Conservation (phyloP, 2,113 vertebrate genomes). For the Rhinolophus sinicus region DNA sequence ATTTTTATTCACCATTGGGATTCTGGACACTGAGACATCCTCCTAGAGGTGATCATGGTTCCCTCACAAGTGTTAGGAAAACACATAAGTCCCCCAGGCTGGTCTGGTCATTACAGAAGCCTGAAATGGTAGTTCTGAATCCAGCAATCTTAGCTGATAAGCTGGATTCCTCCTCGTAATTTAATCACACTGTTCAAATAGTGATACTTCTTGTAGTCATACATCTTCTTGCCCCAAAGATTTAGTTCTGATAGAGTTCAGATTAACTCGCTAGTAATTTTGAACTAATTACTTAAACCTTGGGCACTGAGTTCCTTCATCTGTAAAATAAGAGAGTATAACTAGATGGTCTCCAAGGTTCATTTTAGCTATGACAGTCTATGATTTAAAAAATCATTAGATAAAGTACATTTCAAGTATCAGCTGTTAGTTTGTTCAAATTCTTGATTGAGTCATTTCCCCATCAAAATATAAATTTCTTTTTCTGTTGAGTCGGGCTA, state of each 20-base stretch:
- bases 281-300: neutral
- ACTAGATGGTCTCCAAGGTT: neutral
- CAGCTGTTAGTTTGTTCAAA: slow-evolving; percentile 17
- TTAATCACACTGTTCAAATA: neutral
- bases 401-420: slow-evolving; percentile 3
- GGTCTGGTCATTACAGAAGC: neutral
- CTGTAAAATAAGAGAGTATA: neutral
- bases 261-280: neutral
- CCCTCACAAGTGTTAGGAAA: neutral
- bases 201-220: neutral
- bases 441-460: slow-evolving; percentile 1
- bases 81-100: neutral
- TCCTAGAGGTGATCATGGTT: neutral
- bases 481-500: neutral
- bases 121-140: neutral
- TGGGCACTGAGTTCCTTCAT: neutral
- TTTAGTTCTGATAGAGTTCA: slow-evolving; percentile 2
- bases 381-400: slow-evolving; percentile 6
- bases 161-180: neutral
- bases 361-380: neutral
- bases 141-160: neutral
- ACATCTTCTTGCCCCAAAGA: neutral
- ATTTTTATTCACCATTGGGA: neutral
- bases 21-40: neutral
- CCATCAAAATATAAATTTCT: neutral